Percentiles rank a stretch among this genome's conserved stretches.
phyloP scores from a whole-genome alignment of 1,140 invertebrate species.

The Chlorops oryzae region DNA sequence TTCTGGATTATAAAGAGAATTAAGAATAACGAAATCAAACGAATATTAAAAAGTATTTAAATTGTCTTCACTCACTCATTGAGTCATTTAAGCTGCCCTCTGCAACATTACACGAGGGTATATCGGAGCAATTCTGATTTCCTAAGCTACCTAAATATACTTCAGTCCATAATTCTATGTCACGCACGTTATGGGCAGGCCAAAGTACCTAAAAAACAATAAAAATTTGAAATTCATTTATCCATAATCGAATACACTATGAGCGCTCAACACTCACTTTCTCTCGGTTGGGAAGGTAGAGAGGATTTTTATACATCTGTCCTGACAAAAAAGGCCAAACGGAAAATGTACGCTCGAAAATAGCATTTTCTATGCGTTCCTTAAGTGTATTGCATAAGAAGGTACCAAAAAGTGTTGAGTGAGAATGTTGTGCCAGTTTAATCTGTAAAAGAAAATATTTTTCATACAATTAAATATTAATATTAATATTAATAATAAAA shows the following conservation, averaged over 20 bases:
- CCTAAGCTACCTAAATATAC: slow-evolving; percentile 66
- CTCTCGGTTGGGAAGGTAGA: slow-evolving; percentile 61
- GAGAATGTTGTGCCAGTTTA: slow-evolving; percentile 89
- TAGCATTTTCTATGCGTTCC: slow-evolving; percentile 63
- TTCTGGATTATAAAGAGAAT: too few relatives aligned
- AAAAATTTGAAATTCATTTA: slow-evolving; percentile 48
- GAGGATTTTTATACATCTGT: slow-evolving; percentile 76
- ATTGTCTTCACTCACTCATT: slow-evolving; percentile 23
- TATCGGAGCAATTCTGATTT: slow-evolving; percentile 40
- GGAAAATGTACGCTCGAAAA: slow-evolving; percentile 70
- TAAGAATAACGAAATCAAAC: slow-evolving; percentile 4
- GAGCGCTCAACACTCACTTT: slow-evolving; percentile 36
- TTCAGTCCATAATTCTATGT: slow-evolving; percentile 76
- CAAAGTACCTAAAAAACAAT: slow-evolving; percentile 66
- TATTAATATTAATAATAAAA: slow-evolving; percentile 6
- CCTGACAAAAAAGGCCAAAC: slow-evolving; percentile 81
- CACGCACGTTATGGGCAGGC: slow-evolving; percentile 76
- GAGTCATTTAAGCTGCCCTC: slow-evolving; percentile 48
- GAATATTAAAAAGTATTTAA: background rate
- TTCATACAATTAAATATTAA: background rate
- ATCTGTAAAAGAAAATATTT: slow-evolving; percentile 58
- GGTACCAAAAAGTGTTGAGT: slow-evolving; percentile 94
- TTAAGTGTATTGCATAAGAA: slow-evolving; percentile 87
- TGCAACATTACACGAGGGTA: slow-evolving; percentile 29
- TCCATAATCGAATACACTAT: slow-evolving; percentile 8